Evolutionary conservation across 2,888 invertebrate species (phyloP).

Genomic region (Molorchus minor): DNA sequence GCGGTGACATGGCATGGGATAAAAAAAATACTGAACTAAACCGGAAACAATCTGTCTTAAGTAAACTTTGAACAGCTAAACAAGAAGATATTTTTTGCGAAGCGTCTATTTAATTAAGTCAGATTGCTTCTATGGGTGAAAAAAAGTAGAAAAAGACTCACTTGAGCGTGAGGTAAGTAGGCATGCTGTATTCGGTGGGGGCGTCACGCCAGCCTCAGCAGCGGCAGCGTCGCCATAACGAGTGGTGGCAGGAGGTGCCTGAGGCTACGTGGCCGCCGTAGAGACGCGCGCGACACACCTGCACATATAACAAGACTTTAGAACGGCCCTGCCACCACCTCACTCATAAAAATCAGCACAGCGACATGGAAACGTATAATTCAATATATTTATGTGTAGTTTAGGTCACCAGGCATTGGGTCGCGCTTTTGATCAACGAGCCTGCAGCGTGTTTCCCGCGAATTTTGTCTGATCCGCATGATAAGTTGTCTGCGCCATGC

Average conservation of each 20-base stretch:
- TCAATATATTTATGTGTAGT: too few relatives aligned
- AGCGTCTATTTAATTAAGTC: conserved; percentile 2
- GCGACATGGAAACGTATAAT: conserved; percentile 8
- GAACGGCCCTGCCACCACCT: conserved; percentile 40
- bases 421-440: too few relatives aligned
- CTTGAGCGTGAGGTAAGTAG: conserved; percentile 44
- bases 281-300: conserved; percentile 57
- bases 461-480: too few relatives aligned
- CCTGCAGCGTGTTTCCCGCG: too few relatives aligned
- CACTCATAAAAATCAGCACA: conserved; percentile 10
- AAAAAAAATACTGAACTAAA: conserved; percentile 4
- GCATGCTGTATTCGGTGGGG: conserved; percentile 37
- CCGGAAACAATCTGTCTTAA: conserved; percentile 2
- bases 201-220: conserved; percentile 55
- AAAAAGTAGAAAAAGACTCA: conserved; percentile 38
- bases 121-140: background rate
- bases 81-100: conserved; percentile 32
- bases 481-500: too few relatives aligned
- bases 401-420: too few relatives aligned
- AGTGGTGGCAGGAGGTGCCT: conserved; percentile 58
- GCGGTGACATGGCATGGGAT: conserved; percentile 23
- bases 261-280: conserved; percentile 40
- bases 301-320: conserved; percentile 47
- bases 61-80: background rate
- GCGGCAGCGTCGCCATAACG: conserved; percentile 55